Percentiles rank a stretch among this genome's conserved stretches.
These are phyloP conservation scores for Brachyopa scutellaris DNA, from an alignment of 2,888 invertebrate genomes.

Conservation along the genomic window DNA sequence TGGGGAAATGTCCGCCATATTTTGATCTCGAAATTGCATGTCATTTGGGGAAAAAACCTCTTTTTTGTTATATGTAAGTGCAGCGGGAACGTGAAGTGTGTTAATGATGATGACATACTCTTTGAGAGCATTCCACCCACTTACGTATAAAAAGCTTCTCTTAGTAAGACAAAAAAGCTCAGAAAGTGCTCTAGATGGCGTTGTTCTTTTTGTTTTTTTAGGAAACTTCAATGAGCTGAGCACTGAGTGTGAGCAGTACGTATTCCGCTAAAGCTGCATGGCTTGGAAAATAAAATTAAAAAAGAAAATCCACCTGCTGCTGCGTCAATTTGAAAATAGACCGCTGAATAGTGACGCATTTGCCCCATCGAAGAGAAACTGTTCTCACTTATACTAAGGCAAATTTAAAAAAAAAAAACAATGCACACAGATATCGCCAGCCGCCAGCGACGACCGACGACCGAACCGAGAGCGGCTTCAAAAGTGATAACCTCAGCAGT, in stretches of 20 bases:
- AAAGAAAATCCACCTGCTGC: slow-evolving; percentile 69
- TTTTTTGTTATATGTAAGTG: slow-evolving; percentile 31
- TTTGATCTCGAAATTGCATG: slow-evolving; percentile 3
- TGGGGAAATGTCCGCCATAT: no score
- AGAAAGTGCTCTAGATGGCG: no score
- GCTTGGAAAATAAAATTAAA: slow-evolving; percentile 35
- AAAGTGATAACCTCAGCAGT: slow-evolving; percentile 71
- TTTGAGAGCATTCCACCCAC: no score
- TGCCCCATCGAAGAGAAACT: slow-evolving; percentile 40
- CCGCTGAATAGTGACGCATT: slow-evolving; percentile 59
- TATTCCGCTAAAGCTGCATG: no score
- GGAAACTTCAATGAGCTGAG: no score
- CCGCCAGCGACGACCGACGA: not conserved
- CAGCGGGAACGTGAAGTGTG: slow-evolving; percentile 34
- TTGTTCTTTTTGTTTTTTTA: no score
- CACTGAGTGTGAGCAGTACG: no score
- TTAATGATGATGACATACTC: not conserved
- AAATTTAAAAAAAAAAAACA: slow-evolving; percentile 30
- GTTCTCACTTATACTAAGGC: slow-evolving; percentile 19
- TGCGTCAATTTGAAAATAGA: slow-evolving; percentile 68
- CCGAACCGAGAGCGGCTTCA: slow-evolving; percentile 56
- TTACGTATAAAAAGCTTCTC: no score
- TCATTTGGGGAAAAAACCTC: not conserved
- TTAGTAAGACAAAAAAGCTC: no score
- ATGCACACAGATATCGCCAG: slow-evolving; percentile 41